Evolutionary conservation across 2,888 invertebrate species (phyloP), one percentile per base, ranked within the genome.

Genomic region (Heteropelma amictum): DNA sequence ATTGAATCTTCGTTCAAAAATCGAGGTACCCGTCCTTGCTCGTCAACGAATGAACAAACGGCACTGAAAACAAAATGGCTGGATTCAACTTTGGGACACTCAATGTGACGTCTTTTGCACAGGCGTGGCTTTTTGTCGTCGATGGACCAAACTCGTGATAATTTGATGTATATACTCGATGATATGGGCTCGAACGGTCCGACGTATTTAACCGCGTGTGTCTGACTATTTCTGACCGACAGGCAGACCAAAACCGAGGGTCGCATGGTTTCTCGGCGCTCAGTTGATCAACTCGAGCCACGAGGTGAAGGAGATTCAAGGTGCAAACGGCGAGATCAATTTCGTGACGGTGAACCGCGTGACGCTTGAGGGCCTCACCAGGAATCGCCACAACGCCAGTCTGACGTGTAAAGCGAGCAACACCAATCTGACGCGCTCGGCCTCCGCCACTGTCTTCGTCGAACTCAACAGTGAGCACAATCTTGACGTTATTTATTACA

Each of bases 381-480:
- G 97, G 65, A 95, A 94, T 89, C 96, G 97, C 90, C 92, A 96
- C 83, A 95, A 96, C 90, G 92, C 95, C 74, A 92, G 95, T 85
- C 93, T 97, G 85, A 94, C 95, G 82, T 97, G 97, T 90, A 95
- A 96, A 90, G 97, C 97, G 28, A 94, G 94, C 82, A 97, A 97
- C 89, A 97, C 96, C 80, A 95, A 95, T 89, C 90, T 96, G 81
- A 94, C 95, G 47, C 93, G 93, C 53, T 95, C 97, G 1, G 93
- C 94, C 84, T 93, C 94, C 82, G 95, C 95, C 90, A 93, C 94
- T 80, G 93, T 96, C 84, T 93, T 95, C 84, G 91, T 97, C 88
- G 95, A 96, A 90, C 93, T 97, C 80, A 95, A 96, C 90, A 92
- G 97, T 97, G 90, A 95, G 96, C 95, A 86, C 4, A 65, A 7